Conservation (phyloP, 2,888 invertebrate genomes). For the Penaeus monodon region DNA sequence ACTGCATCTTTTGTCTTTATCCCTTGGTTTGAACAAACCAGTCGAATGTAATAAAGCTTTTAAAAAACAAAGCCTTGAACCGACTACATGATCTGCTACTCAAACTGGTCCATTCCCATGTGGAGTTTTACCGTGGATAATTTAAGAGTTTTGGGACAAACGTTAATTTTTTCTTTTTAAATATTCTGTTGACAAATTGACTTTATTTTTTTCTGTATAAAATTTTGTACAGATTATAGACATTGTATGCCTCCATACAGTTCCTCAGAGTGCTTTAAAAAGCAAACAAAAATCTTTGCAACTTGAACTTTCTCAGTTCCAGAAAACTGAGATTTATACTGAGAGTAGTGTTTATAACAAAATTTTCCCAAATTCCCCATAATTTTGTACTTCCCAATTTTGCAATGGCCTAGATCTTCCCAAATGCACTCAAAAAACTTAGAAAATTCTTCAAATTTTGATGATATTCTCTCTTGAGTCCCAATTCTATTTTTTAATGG, state of each 20-base stretch:
- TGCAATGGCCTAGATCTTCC: slow-evolving; percentile 3
- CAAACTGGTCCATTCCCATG: background rate
- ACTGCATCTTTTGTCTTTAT: no score
- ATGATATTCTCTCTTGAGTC: slow-evolving; percentile 3
- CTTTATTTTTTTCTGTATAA: background rate
- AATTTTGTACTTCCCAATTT: background rate
- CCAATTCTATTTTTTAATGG: no score
- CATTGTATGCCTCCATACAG: background rate
- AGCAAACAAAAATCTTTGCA: background rate
- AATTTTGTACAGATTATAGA: background rate
- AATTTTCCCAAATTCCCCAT: background rate
- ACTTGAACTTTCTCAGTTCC: background rate
- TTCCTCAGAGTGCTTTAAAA: background rate
- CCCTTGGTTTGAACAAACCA: background rate
- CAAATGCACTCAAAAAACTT: slow-evolving; percentile 17
- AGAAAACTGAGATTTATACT: no score
- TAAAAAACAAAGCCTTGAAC: background rate
- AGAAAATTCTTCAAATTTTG: background rate
- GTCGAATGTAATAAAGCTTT: background rate
- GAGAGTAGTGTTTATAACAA: background rate
- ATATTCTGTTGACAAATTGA: slow-evolving; percentile 1
- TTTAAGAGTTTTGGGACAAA: background rate
- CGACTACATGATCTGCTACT: background rate
- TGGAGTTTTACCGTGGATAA: background rate
- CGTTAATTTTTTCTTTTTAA: background rate